A percentile compares a stretch with the other conserved stretches of the same genome.
phyloP scores from a whole-genome alignment of 2,797 vertebrate genomes.

The Zalophus californianus region DNA sequence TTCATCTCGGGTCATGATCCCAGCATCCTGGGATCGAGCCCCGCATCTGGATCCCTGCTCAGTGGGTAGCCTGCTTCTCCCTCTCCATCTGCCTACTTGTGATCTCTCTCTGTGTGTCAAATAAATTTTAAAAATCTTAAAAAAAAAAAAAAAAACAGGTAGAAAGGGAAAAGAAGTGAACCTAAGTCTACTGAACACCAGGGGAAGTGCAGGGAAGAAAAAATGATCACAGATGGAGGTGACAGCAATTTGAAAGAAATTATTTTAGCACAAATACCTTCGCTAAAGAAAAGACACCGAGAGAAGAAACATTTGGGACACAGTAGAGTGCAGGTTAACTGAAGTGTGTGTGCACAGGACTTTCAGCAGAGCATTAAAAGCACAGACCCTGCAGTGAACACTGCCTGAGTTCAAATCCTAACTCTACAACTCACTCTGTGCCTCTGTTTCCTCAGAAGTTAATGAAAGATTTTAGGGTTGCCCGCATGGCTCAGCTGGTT shows the following conservation, averaged over 20 bases:
- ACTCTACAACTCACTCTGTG: neutral
- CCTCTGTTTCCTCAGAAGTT: neutral
- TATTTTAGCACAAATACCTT: neutral
- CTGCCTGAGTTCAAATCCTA: neutral
- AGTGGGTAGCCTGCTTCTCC: too few species aligned
- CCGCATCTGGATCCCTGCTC: too few species aligned
- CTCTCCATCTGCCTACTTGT: too few species aligned
- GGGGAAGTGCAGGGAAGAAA: neutral
- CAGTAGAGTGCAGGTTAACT: neutral
- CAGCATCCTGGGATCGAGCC: too few species aligned
- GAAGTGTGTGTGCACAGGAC: fast-evolving
- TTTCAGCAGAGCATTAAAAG: neutral
- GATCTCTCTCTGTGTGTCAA: too few species aligned
- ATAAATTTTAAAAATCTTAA: too few species aligned
- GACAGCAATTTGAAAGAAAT: neutral
- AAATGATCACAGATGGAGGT: neutral
- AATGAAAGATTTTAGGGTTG: too few species aligned
- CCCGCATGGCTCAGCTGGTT: too few species aligned
- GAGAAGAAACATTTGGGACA: neutral
- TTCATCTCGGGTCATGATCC: too few species aligned
- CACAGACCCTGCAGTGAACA: neutral
- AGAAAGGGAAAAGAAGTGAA: neutral
- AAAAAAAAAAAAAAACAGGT: neutral
- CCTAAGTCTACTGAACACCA: neutral
- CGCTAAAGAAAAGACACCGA: neutral